Evolutionary conservation across 2,888 invertebrate species (phyloP).

Genomic region (Cosmorhoe ocellata): DNA sequence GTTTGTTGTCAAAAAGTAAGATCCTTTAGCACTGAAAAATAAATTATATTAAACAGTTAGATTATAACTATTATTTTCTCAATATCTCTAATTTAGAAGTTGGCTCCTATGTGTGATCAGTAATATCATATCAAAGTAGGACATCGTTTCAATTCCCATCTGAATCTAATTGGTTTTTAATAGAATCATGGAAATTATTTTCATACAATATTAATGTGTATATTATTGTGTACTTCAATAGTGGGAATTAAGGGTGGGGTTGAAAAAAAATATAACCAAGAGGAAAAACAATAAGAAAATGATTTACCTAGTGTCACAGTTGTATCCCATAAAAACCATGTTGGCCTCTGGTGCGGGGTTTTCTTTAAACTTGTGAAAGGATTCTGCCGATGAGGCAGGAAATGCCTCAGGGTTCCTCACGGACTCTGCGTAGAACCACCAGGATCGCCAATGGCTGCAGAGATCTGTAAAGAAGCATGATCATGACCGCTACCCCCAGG

Average conservation of each 20-base stretch:
- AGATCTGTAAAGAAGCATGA: slow-evolving; percentile 74
- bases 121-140: too few relatives aligned
- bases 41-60: background rate
- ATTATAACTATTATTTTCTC: too few relatives aligned
- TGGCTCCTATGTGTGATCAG: too few relatives aligned
- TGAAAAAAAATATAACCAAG: too few relatives aligned
- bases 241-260: too few relatives aligned
- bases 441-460: slow-evolving; percentile 84
- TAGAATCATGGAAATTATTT: too few relatives aligned
- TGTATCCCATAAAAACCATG: slow-evolving; percentile 73
- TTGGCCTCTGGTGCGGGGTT: slow-evolving; percentile 69
- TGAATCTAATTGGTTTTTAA: too few relatives aligned
- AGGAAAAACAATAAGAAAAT: background rate
- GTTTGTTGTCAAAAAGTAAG: slow-evolving; percentile 74
- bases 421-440: slow-evolving; percentile 84
- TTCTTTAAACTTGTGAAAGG: slow-evolving; percentile 81
- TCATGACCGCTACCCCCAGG: too few relatives aligned
- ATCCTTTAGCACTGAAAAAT: slow-evolving; percentile 70
- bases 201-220: too few relatives aligned
- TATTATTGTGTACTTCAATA: too few relatives aligned
- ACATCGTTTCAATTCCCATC: too few relatives aligned
- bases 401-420: slow-evolving; percentile 75
- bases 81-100: too few relatives aligned
- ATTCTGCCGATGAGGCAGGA: slow-evolving; percentile 79
- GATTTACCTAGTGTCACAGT: slow-evolving; percentile 67